Percentiles rank a stretch among this genome's conserved stretches.
Conservation (phyloP, 1,140 invertebrate species). For the Drosophila pectinifera region DNA sequence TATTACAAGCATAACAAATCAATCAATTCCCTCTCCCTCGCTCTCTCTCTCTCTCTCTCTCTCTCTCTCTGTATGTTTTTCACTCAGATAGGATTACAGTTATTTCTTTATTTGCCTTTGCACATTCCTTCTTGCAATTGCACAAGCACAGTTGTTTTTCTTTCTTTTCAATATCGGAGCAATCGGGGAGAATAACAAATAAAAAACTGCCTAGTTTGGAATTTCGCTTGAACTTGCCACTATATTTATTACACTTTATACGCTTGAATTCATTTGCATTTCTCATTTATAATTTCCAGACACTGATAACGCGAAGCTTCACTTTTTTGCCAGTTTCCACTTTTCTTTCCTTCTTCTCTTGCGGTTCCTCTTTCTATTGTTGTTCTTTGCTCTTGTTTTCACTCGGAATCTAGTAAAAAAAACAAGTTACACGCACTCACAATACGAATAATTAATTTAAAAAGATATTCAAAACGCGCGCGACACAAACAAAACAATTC, state of each 20-base stretch:
- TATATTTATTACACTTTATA: conserved; percentile 18
- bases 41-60: background rate
- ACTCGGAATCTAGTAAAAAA: conserved; percentile 25
- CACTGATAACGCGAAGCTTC: conserved; percentile 48
- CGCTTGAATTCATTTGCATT: conserved; percentile 10
- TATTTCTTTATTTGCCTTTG: conserved; percentile 25
- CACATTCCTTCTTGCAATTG: conserved; percentile 28
- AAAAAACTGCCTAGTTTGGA: conserved; percentile 20
- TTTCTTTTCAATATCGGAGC: conserved; percentile 2
- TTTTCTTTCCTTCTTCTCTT: conserved; percentile 18
- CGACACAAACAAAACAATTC: conserved; percentile 1
- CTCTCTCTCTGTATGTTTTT: background rate
- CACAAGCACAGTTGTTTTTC: conserved; percentile 27
- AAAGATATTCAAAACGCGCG: background rate
- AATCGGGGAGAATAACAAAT: conserved; percentile 15
- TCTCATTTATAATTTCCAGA: conserved; percentile 1
- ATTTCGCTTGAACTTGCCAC: conserved; percentile 16
- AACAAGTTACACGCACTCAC: conserved; percentile 9
- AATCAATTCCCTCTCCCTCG: conserved; percentile 47
- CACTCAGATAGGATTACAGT: conserved; percentile 4
- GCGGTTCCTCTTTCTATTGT: conserved; percentile 18
- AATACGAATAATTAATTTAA: background rate
- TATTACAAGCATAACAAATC: conserved; percentile 41
- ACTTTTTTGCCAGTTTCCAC: conserved; percentile 4
- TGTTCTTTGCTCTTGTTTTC: conserved; percentile 37